A percentile compares a stretch with the other conserved stretches of the same genome.
Conservation (phyloP, 2,888 invertebrate species). For the Drosophila monieri region DNA sequence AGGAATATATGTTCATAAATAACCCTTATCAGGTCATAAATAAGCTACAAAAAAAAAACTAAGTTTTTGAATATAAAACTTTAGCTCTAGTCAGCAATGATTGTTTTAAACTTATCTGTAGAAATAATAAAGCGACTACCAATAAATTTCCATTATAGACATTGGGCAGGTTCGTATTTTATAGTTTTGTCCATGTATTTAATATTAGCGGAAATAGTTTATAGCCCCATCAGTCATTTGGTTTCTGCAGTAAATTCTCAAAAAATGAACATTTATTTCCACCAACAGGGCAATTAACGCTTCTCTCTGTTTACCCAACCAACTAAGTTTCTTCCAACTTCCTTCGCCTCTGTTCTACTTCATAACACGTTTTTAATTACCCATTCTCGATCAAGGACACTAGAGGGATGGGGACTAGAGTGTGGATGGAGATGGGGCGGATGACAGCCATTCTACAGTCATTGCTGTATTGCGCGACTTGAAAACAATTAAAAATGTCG, state of each 20-base stretch:
- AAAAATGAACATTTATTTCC: conserved; percentile 66
- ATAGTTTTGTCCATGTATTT: conserved; percentile 21
- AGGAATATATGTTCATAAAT: no score
- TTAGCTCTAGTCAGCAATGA: no score
- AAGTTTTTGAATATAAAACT: no score
- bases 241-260: conserved; percentile 60
- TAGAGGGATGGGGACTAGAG: conserved; percentile 2
- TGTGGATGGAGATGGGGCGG: conserved; percentile 6
- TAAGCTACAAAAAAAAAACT: no score
- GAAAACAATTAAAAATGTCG: conserved; percentile 79
- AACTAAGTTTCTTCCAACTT: conserved; percentile 17
- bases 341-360: conserved; percentile 28
- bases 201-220: conserved; percentile 47
- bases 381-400: conserved; percentile 52
- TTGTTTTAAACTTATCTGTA: no score
- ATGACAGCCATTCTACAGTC: conserved; percentile 55
- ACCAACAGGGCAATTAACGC: conserved; percentile 64
- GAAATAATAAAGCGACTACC: no score
- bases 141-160: conserved; percentile 17
- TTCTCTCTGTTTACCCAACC: conserved; percentile 37
- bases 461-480: conserved; percentile 56
- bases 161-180: conserved; percentile 15
- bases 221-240: conserved; percentile 72
- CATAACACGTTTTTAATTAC: conserved; percentile 79
- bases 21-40: conserved; percentile 5